Percentiles rank a stretch among this genome's conserved stretches.
Conservation (phyloP, 2,888 invertebrate genomes). For the Rhorus exstirpatorius region DNA sequence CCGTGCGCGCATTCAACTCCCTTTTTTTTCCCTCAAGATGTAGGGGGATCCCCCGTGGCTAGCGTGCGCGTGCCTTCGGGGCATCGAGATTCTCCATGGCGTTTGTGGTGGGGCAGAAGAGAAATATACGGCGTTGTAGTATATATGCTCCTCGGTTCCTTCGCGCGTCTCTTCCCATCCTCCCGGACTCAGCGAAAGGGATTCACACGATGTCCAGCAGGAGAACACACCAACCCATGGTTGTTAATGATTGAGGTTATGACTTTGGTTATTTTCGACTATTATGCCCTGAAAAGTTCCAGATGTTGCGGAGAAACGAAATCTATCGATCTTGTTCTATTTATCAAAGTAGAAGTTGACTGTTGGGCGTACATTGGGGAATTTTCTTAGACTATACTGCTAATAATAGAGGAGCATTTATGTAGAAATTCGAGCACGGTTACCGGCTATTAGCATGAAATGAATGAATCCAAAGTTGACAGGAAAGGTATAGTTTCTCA, state of each 20-base stretch:
- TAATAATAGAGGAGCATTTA: too few relatives aligned
- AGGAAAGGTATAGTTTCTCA: too few relatives aligned
- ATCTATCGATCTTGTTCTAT: too few relatives aligned
- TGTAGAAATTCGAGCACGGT: too few relatives aligned
- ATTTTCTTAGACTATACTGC: too few relatives aligned
- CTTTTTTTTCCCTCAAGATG: slow-evolving; percentile 69
- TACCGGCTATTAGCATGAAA: too few relatives aligned
- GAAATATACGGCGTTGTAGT: slow-evolving; percentile 58
- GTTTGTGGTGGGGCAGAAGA: slow-evolving; percentile 55
- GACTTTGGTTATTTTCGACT: not conserved
- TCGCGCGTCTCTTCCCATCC: slow-evolving; percentile 46
- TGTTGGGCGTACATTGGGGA: too few relatives aligned
- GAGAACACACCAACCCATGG: slow-evolving; percentile 33
- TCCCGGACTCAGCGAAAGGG: slow-evolving; percentile 64
- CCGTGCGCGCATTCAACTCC: slow-evolving; percentile 55
- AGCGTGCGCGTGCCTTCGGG: slow-evolving; percentile 79
- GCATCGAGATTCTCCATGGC: slow-evolving; percentile 70
- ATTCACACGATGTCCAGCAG: slow-evolving; percentile 72
- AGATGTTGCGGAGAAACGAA: not conserved
- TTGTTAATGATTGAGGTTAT: too few relatives aligned
- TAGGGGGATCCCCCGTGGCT: slow-evolving; percentile 77
- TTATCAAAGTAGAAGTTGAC: too few relatives aligned
- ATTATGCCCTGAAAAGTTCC: not conserved
- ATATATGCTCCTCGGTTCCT: slow-evolving; percentile 36
- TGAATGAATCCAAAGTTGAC: too few relatives aligned